phyloP scores from a whole-genome alignment of 1,140 invertebrate species.

The Drosophila funebris region DNA sequence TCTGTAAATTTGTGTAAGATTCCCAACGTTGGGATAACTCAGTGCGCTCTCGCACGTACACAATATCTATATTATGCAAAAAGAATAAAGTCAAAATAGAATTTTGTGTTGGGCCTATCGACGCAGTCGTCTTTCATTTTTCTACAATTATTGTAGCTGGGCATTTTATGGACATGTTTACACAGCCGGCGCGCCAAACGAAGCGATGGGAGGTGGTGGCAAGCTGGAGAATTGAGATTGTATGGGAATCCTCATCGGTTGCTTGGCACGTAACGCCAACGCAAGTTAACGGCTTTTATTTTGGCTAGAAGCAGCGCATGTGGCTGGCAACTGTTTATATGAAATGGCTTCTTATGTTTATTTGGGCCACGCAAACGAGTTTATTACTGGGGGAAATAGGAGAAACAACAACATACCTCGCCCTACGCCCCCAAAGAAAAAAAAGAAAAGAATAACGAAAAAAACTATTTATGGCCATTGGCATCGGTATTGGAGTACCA shows the following conservation, averaged over 20 bases:
- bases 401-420: constrained; percentile 53
- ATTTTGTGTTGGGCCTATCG: constrained; percentile 20
- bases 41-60: constrained; percentile 1
- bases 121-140: constrained; percentile 61
- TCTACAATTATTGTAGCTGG: constrained; percentile 41
- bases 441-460: constrained; percentile 20
- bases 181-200: constrained; percentile 36
- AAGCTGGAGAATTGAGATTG: not conserved
- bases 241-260: constrained; percentile 36
- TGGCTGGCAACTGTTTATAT: constrained; percentile 60
- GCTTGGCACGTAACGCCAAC: constrained; percentile 67
- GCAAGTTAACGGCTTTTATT: constrained; percentile 73
- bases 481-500: constrained; percentile 59
- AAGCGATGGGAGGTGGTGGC: not conserved
- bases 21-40: not conserved
- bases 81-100: constrained; percentile 34
- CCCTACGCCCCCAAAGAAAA: not conserved
- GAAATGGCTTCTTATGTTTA: constrained; percentile 66
- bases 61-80: constrained; percentile 24
- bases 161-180: constrained; percentile 74
- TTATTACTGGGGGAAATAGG: constrained; percentile 70
- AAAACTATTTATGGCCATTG: constrained; percentile 76
- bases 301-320: constrained; percentile 34
- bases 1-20: not conserved
- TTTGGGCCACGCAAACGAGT: constrained; percentile 72